These are phyloP conservation scores for Rhinichthys klamathensis DNA, from an alignment of 2,113 vertebrate species.

Conservation along the genomic window DNA sequence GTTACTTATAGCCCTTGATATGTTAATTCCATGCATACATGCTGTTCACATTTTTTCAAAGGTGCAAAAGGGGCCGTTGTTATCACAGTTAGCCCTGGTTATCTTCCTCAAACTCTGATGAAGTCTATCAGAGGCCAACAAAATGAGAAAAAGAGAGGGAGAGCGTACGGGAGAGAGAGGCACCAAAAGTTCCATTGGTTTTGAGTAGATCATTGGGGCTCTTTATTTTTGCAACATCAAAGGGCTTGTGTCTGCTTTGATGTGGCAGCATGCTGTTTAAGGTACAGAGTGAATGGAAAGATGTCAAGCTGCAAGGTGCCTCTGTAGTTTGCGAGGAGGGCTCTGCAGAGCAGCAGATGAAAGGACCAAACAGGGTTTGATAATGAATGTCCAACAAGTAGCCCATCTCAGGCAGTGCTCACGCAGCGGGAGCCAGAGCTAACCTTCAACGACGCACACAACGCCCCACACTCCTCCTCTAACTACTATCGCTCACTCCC, in stretches of 20 bases:
- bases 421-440: slow-evolving; percentile 70
- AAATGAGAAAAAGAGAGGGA: slow-evolving; percentile 61
- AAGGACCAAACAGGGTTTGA: slow-evolving; percentile 93
- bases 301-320: slow-evolving; percentile 97
- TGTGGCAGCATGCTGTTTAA: slow-evolving; percentile 96
- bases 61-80: not conserved
- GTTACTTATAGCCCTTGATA: not conserved
- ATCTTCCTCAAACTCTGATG: slow-evolving; percentile 1
- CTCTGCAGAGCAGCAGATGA: slow-evolving; percentile 92
- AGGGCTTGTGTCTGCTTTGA: slow-evolving; percentile 87
- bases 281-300: slow-evolving; percentile 97
- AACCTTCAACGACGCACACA: slow-evolving; percentile 74
- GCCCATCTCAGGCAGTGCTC: slow-evolving; percentile 73
- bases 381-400: slow-evolving; percentile 96
- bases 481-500: slow-evolving; percentile 34
- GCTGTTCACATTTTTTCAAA: not conserved
- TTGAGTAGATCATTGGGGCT: slow-evolving; percentile 90
- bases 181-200: slow-evolving; percentile 87
- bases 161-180: slow-evolving; percentile 71
- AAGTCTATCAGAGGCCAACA: slow-evolving; percentile 25
- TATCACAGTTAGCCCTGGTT: slow-evolving; percentile 15
- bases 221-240: slow-evolving; percentile 97
- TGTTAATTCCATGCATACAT: not conserved
- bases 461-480: slow-evolving; percentile 62
- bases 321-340: slow-evolving; percentile 95